A percentile compares a stretch with the other conserved stretches of the same genome.
These are phyloP conservation scores for Polyommatus iphigenia DNA, from an alignment of 2,888 invertebrate genomes.

Conservation along the genomic window DNA sequence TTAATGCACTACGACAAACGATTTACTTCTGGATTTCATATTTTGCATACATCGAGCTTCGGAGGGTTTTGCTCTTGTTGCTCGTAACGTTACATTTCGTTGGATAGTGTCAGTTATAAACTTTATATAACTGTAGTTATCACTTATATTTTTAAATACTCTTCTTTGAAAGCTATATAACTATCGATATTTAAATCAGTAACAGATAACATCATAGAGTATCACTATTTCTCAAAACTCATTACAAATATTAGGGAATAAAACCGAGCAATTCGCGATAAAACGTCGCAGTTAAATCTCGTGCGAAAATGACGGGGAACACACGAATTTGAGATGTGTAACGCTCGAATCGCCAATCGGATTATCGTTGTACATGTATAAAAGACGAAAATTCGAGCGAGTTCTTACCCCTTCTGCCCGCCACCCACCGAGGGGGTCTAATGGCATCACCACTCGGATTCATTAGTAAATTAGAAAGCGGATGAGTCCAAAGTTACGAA, in stretches of 20 bases:
- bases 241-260: background rate
- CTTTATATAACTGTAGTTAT: background rate
- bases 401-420: conserved; percentile 71
- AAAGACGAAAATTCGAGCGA: conserved; percentile 76
- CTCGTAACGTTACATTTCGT: background rate
- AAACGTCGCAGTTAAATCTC: conserved; percentile 51
- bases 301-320: conserved; percentile 61
- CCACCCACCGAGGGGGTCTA: conserved; percentile 54
- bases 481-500: conserved; percentile 81
- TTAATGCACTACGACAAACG: conserved; percentile 50
- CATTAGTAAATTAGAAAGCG: conserved; percentile 81
- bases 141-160: background rate
- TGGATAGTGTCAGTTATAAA: background rate
- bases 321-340: conserved; percentile 75
- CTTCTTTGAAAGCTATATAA: background rate
- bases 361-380: conserved; percentile 78
- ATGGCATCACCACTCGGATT: conserved; percentile 79
- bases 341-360: conserved; percentile 75
- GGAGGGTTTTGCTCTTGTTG: background rate
- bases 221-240: background rate
- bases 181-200: background rate
- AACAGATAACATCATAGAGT: background rate
- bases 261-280: conserved; percentile 11
- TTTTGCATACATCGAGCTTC: conserved; percentile 29
- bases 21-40: conserved; percentile 42